Evolutionary conservation across 2,113 vertebrate species (phyloP).

Genomic region (Corvus moneduloides): DNA sequence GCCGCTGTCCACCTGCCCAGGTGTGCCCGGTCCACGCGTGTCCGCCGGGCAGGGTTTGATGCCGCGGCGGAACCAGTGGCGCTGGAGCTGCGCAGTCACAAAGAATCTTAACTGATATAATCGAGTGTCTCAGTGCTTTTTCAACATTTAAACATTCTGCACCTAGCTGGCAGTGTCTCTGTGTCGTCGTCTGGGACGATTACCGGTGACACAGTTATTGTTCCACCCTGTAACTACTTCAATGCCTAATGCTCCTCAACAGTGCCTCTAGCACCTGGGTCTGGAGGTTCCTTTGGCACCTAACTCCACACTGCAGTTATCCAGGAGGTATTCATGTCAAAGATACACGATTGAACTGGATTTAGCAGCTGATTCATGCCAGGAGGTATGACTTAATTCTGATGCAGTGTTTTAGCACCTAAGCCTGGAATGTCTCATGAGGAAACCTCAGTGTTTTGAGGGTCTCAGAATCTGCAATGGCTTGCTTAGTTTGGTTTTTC

Average conservation of each 20-base stretch:
- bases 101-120: not conserved
- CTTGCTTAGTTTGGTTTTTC: not conserved
- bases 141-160: not conserved
- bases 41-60: not conserved
- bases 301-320: not conserved
- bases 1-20: not conserved
- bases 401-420: not conserved
- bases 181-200: not conserved
- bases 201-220: not conserved
- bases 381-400: not conserved
- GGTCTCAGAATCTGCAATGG: not conserved
- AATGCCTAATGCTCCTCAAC: not conserved
- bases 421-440: not conserved
- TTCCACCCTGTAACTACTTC: not conserved
- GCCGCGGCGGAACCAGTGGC: not conserved
- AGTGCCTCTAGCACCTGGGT: not conserved
- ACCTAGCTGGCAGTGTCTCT: not conserved
- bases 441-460: not conserved
- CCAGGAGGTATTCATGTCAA: not conserved
- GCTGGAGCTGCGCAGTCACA: not conserved
- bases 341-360: not conserved
- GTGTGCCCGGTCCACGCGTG: not conserved
- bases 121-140: not conserved
- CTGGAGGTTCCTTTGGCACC: not conserved
- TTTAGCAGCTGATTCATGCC: slow-evolving; percentile 5